A percentile compares a stretch with the other conserved stretches of the same genome.
Evolutionary conservation across 2,113 vertebrate species (phyloP).

Genomic region (Aleadryas rufinucha): DNA sequence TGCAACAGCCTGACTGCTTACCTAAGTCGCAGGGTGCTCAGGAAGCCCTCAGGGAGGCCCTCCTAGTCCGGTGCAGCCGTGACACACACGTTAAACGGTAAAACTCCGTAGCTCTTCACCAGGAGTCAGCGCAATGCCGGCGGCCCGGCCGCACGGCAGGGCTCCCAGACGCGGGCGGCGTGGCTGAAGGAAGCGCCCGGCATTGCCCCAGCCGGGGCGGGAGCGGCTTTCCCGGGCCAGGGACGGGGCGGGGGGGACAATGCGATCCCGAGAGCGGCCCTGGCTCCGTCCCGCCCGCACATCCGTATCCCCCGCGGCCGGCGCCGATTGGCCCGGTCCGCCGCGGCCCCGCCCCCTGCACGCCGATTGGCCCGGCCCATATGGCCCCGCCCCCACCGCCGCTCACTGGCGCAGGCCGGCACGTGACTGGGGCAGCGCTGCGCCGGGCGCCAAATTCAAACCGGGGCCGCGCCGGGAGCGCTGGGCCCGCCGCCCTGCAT

Average conservation of each 20-base stretch:
- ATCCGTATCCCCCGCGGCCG: background rate
- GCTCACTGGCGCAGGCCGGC: conserved; percentile 52
- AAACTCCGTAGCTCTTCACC: accelerated
- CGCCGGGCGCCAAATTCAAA: conserved; percentile 95
- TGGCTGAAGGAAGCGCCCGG: accelerated
- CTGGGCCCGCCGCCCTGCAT: accelerated
- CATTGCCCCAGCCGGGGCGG: accelerated
- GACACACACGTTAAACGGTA: background rate
- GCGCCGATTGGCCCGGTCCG: background rate
- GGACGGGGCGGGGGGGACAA: accelerated
- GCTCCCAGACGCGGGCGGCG: background rate
- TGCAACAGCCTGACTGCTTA: background rate
- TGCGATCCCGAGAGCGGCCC: accelerated
- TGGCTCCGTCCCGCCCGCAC: accelerated
- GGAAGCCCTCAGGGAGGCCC: background rate
- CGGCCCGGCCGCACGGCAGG: accelerated
- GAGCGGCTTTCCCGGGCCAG: accelerated
- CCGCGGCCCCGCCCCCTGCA: accelerated
- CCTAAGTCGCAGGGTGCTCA: background rate
- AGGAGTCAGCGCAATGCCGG: accelerated
- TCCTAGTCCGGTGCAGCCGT: accelerated
- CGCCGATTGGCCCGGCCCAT: background rate
- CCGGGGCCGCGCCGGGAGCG: conserved; percentile 17
- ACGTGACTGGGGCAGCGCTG: conserved; percentile 40
- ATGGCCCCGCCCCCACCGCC: accelerated